Evolutionary conservation across 2,113 vertebrate species (phyloP).

Genomic region (Mormoops blainvillei): DNA sequence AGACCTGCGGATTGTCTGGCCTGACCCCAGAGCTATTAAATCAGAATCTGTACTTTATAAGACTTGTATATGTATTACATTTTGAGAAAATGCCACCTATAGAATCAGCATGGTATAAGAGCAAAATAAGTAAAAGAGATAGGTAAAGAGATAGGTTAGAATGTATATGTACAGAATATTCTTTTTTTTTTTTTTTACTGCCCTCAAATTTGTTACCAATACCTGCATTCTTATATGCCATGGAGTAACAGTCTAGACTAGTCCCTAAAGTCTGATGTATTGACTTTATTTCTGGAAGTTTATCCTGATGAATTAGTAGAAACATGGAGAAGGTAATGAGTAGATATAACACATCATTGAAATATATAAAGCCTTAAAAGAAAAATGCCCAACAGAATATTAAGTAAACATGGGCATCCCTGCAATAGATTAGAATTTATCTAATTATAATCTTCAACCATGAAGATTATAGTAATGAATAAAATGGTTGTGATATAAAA

Average conservation of each 20-base stretch:
- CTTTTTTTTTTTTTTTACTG: background rate
- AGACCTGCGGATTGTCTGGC: background rate
- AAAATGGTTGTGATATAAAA: background rate
- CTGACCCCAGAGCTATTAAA: background rate
- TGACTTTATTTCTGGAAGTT: background rate
- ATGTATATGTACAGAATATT: background rate
- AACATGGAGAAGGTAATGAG: background rate
- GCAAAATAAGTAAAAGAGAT: background rate
- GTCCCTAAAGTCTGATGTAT: background rate
- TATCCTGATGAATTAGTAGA: background rate
- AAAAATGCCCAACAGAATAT: background rate
- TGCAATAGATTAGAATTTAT: background rate
- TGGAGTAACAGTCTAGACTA: background rate
- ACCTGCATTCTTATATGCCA: background rate
- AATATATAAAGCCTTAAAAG: background rate
- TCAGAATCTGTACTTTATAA: background rate
- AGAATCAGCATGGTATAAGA: background rate
- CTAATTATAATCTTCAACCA: background rate
- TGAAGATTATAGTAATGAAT: background rate
- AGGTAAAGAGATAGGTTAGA: background rate
- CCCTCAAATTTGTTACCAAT: background rate
- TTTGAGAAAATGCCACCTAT: background rate
- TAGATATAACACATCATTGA: background rate
- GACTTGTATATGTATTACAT: background rate
- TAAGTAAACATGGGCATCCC: background rate